These are phyloP conservation scores for Eretmochelys imbricata DNA, from an alignment of 2,113 vertebrate genomes.

Conservation along the genomic window DNA sequence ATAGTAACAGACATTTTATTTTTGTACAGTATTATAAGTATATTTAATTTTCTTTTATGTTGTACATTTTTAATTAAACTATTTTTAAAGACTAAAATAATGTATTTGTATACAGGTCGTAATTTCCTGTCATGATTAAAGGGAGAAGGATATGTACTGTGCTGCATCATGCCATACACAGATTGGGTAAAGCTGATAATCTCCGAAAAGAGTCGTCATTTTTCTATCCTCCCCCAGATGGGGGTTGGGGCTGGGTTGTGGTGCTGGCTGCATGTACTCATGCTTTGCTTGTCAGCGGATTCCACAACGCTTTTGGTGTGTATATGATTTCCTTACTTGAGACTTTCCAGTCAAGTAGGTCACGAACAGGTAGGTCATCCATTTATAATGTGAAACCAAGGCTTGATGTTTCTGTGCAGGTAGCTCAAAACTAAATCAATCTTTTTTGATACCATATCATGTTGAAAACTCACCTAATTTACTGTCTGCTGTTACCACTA, in stretches of 20 bases:
- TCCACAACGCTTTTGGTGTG: constrained; percentile 34
- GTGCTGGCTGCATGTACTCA: background rate
- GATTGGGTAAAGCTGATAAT: background rate
- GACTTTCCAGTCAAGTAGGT: constrained; percentile 4
- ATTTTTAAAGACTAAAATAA: background rate
- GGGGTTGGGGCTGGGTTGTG: background rate
- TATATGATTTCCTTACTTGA: background rate
- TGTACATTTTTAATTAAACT: background rate
- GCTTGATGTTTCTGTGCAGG: background rate
- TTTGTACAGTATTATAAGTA: background rate
- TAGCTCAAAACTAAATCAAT: background rate
- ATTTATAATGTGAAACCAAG: background rate
- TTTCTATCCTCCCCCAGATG: background rate
- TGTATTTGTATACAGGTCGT: background rate
- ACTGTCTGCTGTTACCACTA: background rate
- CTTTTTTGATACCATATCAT: background rate
- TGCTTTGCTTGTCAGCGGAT: background rate
- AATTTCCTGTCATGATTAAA: background rate
- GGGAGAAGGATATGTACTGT: background rate
- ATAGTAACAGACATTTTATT: background rate
- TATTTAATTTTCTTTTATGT: background rate
- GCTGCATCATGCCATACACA: background rate
- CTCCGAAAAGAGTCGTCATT: background rate
- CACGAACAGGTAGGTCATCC: background rate
- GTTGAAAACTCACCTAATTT: background rate